Percentiles rank a stretch among this genome's conserved stretches.
Evolutionary conservation across 2,888 invertebrate species (phyloP).

Genomic region (Dicranocentrus wangi): DNA sequence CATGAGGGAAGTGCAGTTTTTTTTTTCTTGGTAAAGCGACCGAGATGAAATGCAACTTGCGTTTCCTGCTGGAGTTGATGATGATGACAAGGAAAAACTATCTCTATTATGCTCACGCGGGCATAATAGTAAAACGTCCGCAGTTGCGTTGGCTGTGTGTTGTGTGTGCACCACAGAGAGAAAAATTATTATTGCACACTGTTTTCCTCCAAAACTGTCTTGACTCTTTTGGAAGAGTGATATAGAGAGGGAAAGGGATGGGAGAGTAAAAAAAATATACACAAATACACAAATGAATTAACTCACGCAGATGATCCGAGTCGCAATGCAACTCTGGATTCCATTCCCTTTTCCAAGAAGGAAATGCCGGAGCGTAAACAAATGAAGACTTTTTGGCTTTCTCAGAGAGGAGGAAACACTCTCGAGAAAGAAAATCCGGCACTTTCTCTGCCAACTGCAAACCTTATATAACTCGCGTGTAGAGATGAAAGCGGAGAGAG

Average conservation of each 20-base stretch:
- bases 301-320: slow-evolving; percentile 48
- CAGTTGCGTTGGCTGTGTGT: too few relatives aligned
- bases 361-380: slow-evolving; percentile 33
- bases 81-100: slow-evolving; percentile 9
- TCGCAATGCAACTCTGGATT: slow-evolving; percentile 20
- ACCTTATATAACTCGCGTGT: background rate
- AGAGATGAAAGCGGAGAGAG: background rate
- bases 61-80: slow-evolving; percentile 11
- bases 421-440: slow-evolving; percentile 24
- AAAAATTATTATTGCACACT: background rate
- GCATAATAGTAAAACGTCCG: background rate
- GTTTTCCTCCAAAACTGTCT: slow-evolving; percentile 17
- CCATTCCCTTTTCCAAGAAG: slow-evolving; percentile 23
- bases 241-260: slow-evolving; percentile 15
- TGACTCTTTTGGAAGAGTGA: slow-evolving; percentile 23
- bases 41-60: background rate
- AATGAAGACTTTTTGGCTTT: slow-evolving; percentile 21
- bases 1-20: background rate
- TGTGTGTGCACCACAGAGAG: too few relatives aligned
- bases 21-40: too few relatives aligned
- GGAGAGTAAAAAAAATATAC: background rate
- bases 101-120: background rate
- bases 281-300: slow-evolving; percentile 32
- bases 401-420: background rate
- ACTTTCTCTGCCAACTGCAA: background rate